Conservation (phyloP, 2,888 invertebrate species). For the Leptopterna dolabrata region DNA sequence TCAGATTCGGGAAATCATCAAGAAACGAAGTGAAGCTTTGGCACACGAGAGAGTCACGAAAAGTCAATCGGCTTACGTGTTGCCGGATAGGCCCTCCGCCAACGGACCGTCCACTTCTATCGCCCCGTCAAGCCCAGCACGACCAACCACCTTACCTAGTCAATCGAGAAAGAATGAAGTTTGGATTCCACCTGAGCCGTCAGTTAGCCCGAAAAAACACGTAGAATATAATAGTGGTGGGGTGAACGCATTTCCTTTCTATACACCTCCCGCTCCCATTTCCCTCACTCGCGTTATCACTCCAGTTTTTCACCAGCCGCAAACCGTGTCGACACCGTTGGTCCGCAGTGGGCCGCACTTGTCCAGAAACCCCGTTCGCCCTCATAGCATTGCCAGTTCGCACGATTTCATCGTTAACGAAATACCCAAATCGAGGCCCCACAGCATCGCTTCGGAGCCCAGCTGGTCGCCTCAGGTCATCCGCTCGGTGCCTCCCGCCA, state of each 20-base stretch:
- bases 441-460: conserved; percentile 72
- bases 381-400: conserved; percentile 36
- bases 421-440: conserved; percentile 69
- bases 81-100: not conserved
- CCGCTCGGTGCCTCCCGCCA: conserved; percentile 59
- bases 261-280: conserved; percentile 70
- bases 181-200: conserved; percentile 61
- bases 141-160: conserved; percentile 67
- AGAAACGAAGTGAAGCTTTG: conserved; percentile 58
- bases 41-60: conserved; percentile 59
- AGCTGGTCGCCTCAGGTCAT: conserved; percentile 34
- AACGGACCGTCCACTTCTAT: conserved; percentile 15
- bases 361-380: conserved; percentile 56
- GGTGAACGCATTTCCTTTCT: conserved; percentile 68
- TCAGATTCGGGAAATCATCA: conserved; percentile 59
- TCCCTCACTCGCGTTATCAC: conserved; percentile 62
- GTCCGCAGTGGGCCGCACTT: conserved; percentile 57
- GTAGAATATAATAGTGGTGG: conserved; percentile 65
- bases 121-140: conserved; percentile 64
- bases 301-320: conserved; percentile 64
- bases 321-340: conserved; percentile 64
- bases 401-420: conserved; percentile 36
- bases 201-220: conserved; percentile 63
- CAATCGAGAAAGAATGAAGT: conserved; percentile 55
- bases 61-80: conserved; percentile 59